Evolutionary conservation across 2,113 vertebrate species (phyloP), one percentile per base, ranked within the genome.

Genomic region (Pygathrix nemaeus): DNA sequence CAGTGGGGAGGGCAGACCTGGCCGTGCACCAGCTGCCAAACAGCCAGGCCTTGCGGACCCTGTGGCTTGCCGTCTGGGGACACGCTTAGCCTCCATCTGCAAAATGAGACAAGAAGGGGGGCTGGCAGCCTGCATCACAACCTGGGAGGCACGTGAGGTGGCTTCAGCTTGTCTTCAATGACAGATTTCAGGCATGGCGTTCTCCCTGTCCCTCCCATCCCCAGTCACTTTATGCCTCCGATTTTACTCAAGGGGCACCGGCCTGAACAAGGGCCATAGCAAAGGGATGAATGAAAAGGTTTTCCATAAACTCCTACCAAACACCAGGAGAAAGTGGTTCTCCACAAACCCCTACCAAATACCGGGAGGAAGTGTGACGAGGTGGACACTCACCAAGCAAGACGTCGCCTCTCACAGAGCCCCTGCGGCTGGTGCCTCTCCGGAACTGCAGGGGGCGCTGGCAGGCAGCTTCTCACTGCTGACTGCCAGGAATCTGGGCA

Each of bases 371-470:
- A 8, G 40, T 27, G 48, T 45, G 66, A 78, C 0, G 2, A 59
- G 64, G n/a, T n/a, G 11, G 57, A 32, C 86, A 86, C 4, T 64
- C 38, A 30, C 48, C 13, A 27, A n/a, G 48, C 8, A 78, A 72
- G 76, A 40, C 32, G 35, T n/a, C 0, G 0, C 25, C 27, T 50
- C 21, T 5, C 9, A 13, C 2, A 0, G 27, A 30, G 25, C 0
- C 25, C 11, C 89, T 50, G 10, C 8, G 6, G 68, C 59, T 1
- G 1, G 43, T 0, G 3, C 61, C 13, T 30, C 83, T 73, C 23
- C 23, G 17, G 40, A 75, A 11, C 48, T 30, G 7, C 2, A 32
- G 10, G 35, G 30, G 21, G 13, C 0, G 1, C 18, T 0, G 38
- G 57, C 1, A 1, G 89, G 30, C 35, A 73, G 5, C 12, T 14